phyloP scores from a whole-genome alignment of 2,113 vertebrate species.

The Seriola dumerili region DNA sequence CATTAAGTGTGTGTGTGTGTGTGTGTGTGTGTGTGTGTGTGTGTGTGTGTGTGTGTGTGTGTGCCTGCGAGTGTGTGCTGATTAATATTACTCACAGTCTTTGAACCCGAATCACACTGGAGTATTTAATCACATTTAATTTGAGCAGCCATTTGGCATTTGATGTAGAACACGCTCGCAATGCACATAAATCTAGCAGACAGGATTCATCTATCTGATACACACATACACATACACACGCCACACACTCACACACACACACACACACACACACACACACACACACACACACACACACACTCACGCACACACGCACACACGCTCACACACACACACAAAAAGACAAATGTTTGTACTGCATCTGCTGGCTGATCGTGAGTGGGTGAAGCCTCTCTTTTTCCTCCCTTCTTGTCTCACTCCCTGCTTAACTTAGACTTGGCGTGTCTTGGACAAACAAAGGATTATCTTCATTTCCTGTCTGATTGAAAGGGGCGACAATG shows the following conservation, averaged over 20 bases:
- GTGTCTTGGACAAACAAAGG: conserved; percentile 65
- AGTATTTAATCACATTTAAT: conserved; percentile 81
- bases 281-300: conserved; percentile 8
- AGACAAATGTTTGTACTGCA: conserved; percentile 49
- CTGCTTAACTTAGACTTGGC: conserved; percentile 60
- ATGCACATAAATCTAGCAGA: conserved; percentile 63
- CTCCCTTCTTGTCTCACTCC: conserved; percentile 51
- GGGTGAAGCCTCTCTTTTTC: conserved; percentile 41
- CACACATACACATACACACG: conserved; percentile 4
- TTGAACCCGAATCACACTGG: conserved; percentile 70
- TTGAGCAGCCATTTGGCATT: conserved; percentile 71
- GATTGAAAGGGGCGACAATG: conserved; percentile 50
- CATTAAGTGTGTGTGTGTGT: conserved; percentile 12
- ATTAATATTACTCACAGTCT: conserved; percentile 73
- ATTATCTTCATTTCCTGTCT: conserved; percentile 66
- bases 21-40: background rate
- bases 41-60: conserved; percentile 8
- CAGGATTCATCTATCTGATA: conserved; percentile 64
- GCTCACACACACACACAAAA: conserved; percentile 15
- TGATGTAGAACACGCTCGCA: conserved; percentile 58
- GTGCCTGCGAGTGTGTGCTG: conserved; percentile 42
- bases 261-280: conserved; percentile 11
- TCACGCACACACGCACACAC: conserved; percentile 15
- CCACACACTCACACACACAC: conserved; percentile 14
- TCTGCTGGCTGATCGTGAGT: conserved; percentile 54